Evolutionary conservation across 1,140 invertebrate genomes (phyloP).

Genomic region (Bombus waltoni): DNA sequence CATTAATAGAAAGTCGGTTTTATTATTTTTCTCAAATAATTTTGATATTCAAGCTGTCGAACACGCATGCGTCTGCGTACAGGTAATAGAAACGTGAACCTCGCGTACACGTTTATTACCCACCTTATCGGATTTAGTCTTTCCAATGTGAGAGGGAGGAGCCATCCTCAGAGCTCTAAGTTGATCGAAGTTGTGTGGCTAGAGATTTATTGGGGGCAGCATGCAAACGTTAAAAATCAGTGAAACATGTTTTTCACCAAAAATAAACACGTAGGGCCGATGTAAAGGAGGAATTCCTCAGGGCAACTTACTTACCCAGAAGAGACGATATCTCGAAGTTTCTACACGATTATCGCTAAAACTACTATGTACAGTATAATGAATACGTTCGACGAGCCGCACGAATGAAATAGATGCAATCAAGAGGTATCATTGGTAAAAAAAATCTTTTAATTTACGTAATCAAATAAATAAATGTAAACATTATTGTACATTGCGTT

Average conservation of each 20-base stretch:
- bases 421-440: neutral
- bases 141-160: conserved; percentile 91
- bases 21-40: neutral
- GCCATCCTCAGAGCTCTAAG: conserved; percentile 90
- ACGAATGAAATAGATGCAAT: neutral
- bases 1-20: neutral
- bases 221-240: conserved; percentile 81
- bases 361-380: neutral
- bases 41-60: neutral
- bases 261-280: neutral
- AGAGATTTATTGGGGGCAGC: conserved; percentile 80
- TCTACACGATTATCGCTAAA: conserved; percentile 9
- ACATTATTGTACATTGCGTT: neutral
- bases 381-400: neutral
- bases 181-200: conserved; percentile 90
- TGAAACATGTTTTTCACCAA: conserved; percentile 44
- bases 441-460: conserved; percentile 36
- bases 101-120: conserved; percentile 66
- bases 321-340: conserved; percentile 37
- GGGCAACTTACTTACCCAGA: conserved; percentile 57
- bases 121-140: conserved; percentile 94
- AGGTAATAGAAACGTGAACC: neutral
- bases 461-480: neutral
- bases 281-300: neutral
- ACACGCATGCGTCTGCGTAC: neutral